Evolutionary conservation across 2,888 invertebrate genomes (phyloP), one percentile per base, ranked within the genome.

Genomic region (Drosophila neutralis): DNA sequence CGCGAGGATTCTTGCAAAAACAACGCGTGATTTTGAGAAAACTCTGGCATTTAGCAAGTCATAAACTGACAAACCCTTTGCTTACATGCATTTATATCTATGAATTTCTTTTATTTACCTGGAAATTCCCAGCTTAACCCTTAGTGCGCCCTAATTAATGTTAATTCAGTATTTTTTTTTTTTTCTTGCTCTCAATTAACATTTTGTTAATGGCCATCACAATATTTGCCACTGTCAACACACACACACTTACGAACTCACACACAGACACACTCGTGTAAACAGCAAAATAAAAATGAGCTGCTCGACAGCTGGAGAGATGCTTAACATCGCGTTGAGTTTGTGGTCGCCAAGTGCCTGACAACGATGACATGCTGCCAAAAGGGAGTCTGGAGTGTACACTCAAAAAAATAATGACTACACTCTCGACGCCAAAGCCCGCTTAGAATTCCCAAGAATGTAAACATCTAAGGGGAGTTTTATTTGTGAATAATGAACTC

Each of bases 171-270:
- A 31, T 63, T 69, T 61, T 67, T 65, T 76, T 51, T 76, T 51
- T 67, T 52, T 42, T 42, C 58, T 49, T 58, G 42, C 54, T 56
- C 38, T 42, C 73, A 80, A 84, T 81, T 81, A 74, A 68, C 82
- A 66, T 52, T 59, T 62, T 51, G 82, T 84, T 71, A 82, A 80
- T 80, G 66, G 64, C 36, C 62, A 80, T 42, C 81, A 76, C 59
- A 71, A 63, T 61, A 64, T 83, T 74, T 65, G 64, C 71, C 57
- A 75, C 61, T 61, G 69, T 56, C 45, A 64, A 60, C 63, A 57
- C 7, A 49, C 27, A 57, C 36, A 33, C 33, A 33, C 33, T 11
- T 11, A 33, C 24, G 67, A 49, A 57, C 40, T 40, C 31, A 75
- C 56, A 11, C 11, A 21, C 27, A 15, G 42, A 13, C 40, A 15